These are phyloP conservation scores for Cheiracanthium punctorium DNA, from an alignment of 2,888 invertebrate genomes.

Conservation along the genomic window DNA sequence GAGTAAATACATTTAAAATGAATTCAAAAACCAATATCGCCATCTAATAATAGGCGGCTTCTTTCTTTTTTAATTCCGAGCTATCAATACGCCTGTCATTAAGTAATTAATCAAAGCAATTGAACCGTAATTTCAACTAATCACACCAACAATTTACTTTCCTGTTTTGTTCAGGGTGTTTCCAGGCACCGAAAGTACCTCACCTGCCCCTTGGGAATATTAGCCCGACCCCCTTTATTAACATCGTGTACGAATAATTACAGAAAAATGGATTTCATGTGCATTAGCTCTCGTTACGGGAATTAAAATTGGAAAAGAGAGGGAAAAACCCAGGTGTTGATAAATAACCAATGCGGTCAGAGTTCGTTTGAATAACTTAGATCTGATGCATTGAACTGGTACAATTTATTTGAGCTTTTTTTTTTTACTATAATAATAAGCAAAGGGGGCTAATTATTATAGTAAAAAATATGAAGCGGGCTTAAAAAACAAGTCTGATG, in stretches of 20 bases:
- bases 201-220: background rate
- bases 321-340: background rate
- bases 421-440: too few species aligned
- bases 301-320: background rate
- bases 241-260: background rate
- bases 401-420: too few species aligned
- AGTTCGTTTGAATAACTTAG: too few species aligned
- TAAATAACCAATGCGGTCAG: too few species aligned
- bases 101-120: background rate
- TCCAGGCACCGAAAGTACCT: background rate
- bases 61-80: background rate
- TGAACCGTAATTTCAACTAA: background rate
- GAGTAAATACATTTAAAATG: too few species aligned
- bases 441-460: too few species aligned
- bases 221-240: background rate
- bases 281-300: background rate
- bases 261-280: background rate
- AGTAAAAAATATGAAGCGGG: too few species aligned
- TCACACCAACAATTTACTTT: background rate
- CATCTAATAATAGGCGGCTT: too few species aligned
- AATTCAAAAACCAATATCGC: too few species aligned
- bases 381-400: too few species aligned
- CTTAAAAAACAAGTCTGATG: too few species aligned
- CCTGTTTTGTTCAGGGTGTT: slow-evolving; percentile 2
- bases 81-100: background rate